Evolutionary conservation across 2,113 vertebrate genomes (phyloP).

Genomic region (Carassius gibelio): DNA sequence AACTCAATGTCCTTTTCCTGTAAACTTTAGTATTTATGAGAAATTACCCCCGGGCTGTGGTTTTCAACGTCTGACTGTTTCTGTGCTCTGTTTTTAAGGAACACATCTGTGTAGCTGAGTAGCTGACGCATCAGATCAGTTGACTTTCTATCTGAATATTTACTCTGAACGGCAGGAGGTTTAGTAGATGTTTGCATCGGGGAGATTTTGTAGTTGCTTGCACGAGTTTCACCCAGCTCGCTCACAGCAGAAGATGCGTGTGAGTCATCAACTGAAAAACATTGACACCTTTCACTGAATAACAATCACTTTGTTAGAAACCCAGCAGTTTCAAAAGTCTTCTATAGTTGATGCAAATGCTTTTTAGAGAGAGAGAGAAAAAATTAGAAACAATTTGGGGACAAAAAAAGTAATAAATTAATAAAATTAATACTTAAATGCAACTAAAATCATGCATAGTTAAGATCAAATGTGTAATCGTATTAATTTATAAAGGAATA

Average conservation of each 20-base stretch:
- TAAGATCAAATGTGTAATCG: too few species aligned
- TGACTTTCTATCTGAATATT: background rate
- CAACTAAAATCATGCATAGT: background rate
- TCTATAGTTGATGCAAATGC: background rate
- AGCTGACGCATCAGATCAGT: background rate
- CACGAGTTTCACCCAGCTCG: background rate
- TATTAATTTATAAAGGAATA: too few species aligned
- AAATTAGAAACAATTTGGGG: background rate
- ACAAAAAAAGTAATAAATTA: background rate
- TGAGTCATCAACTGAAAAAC: conserved; percentile 4
- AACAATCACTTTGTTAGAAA: background rate
- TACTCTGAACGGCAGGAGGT: conserved; percentile 1
- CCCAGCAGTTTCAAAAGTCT: background rate
- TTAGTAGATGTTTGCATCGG: background rate
- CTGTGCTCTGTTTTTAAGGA: background rate
- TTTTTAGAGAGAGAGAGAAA: background rate
- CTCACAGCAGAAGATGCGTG: background rate
- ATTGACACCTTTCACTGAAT: background rate
- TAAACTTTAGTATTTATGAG: background rate
- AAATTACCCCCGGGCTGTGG: background rate
- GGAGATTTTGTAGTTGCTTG: background rate
- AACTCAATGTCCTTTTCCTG: too few species aligned
- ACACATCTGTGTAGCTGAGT: background rate
- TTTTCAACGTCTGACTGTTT: background rate
- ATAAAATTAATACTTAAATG: too few species aligned